Evolutionary conservation across 1,140 invertebrate species (phyloP).

Genomic region (Hylaeus anthracinus): DNA sequence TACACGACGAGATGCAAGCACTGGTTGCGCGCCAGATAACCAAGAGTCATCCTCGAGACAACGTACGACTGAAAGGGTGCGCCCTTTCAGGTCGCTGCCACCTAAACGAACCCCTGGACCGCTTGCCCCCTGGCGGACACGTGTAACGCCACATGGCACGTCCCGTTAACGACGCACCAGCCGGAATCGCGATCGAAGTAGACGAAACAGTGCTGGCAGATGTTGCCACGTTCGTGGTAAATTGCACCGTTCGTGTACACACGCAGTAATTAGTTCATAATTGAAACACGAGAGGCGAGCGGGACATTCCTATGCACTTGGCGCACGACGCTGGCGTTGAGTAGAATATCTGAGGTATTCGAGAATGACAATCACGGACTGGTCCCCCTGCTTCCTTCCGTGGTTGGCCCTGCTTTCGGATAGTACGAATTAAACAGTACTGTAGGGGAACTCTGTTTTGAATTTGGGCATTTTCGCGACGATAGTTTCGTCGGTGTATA

Average conservation of each 20-base stretch:
- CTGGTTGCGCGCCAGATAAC: constrained; percentile 11
- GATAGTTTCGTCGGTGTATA: too few relatives aligned
- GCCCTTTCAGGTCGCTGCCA: neutral
- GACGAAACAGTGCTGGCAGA: constrained; percentile 70
- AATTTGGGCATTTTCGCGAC: too few relatives aligned
- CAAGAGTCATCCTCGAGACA: constrained; percentile 29
- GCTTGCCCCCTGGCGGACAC: constrained; percentile 42
- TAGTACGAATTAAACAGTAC: too few relatives aligned
- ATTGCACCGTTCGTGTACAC: constrained; percentile 67
- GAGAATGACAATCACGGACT: neutral
- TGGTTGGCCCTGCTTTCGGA: too few relatives aligned
- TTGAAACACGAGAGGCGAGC: constrained; percentile 63
- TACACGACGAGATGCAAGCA: neutral
- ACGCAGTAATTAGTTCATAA: constrained; percentile 75
- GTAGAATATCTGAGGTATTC: neutral
- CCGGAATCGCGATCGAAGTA: constrained; percentile 52
- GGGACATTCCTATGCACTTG: constrained; percentile 24
- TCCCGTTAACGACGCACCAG: constrained; percentile 65
- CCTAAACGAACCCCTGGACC: neutral
- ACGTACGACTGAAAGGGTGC: constrained; percentile 6
- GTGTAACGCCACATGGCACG: constrained; percentile 70
- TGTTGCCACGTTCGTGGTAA: constrained; percentile 68
- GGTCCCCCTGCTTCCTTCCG: neutral
- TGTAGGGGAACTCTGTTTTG: too few relatives aligned
- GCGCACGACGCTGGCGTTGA: neutral